Conservation (phyloP, 2,888 invertebrate genomes). For the Pseudococcus longispinus region DNA sequence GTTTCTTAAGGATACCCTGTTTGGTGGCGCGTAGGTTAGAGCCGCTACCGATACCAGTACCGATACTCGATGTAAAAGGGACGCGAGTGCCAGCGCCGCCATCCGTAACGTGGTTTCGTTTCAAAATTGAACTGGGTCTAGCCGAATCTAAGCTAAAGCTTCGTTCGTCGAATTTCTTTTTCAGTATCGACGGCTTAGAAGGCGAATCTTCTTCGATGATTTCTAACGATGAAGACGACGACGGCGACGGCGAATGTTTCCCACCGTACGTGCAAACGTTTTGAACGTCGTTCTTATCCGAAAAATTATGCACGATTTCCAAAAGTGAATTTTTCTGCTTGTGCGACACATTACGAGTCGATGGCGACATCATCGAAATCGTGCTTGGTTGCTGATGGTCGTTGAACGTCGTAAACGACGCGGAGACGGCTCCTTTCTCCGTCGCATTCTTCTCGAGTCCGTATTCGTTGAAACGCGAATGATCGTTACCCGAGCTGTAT, state of each 20-base stretch:
- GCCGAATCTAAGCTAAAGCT: conserved; percentile 31
- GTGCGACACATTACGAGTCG: neutral
- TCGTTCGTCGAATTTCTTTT: conserved; percentile 53
- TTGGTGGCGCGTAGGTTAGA: neutral
- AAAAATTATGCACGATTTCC: conserved; percentile 40
- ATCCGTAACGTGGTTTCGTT: conserved; percentile 57
- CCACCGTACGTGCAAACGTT: neutral
- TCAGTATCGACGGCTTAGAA: conserved; percentile 51
- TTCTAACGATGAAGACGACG: conserved; percentile 30
- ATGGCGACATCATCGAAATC: neutral
- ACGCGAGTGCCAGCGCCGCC: neutral
- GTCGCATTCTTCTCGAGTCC: neutral
- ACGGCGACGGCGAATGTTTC: neutral
- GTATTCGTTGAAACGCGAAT: neutral
- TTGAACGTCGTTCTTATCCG: neutral
- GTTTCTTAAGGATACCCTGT: conserved; percentile 83
- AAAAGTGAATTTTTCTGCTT: neutral
- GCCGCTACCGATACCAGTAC: neutral
- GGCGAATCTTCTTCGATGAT: conserved; percentile 49
- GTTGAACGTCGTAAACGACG: no score
- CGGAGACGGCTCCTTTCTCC: neutral
- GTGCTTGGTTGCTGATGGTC: neutral
- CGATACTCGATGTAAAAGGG: neutral
- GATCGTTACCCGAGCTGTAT: neutral
- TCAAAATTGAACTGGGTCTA: conserved; percentile 58